Evolutionary conservation across 1,140 invertebrate genomes (phyloP).

Genomic region (Bombus huntii): DNA sequence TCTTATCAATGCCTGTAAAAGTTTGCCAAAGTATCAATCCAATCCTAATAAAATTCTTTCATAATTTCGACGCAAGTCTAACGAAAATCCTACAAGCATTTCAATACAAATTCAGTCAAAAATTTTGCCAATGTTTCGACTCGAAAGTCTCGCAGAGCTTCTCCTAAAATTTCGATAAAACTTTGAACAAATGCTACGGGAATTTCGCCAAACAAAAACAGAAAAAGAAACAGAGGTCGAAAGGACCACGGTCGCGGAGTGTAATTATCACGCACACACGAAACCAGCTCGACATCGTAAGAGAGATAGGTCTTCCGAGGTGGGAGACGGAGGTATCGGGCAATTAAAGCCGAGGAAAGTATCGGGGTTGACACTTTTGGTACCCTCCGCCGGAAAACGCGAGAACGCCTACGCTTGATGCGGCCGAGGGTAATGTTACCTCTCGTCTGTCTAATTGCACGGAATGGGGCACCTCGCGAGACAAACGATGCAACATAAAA

Average conservation of each 20-base stretch:
- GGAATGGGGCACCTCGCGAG: slow-evolving; percentile 71
- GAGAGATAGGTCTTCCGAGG: neutral
- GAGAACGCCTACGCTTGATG: slow-evolving; percentile 38
- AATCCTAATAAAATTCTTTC: too few species aligned
- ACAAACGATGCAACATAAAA: slow-evolving; percentile 55
- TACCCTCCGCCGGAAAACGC: slow-evolving; percentile 39
- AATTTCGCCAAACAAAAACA: neutral
- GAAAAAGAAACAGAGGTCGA: too few species aligned
- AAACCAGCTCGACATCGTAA: neutral
- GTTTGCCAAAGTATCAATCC: too few species aligned
- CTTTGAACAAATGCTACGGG: too few species aligned
- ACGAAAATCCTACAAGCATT: neutral
- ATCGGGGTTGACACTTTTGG: slow-evolving; percentile 41
- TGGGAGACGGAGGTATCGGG: neutral
- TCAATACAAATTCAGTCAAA: too few species aligned
- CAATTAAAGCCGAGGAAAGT: slow-evolving; percentile 45
- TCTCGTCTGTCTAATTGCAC: slow-evolving; percentile 72
- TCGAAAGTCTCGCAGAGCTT: too few species aligned
- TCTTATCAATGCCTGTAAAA: too few species aligned
- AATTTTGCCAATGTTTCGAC: too few species aligned
- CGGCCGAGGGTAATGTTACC: slow-evolving; percentile 58
- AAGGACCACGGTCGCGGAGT: neutral
- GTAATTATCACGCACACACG: neutral
- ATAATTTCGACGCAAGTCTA: neutral
- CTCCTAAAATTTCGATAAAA: too few species aligned